phyloP scores from a whole-genome alignment of 2,113 vertebrate species.

The Lamprotornis superbus region DNA sequence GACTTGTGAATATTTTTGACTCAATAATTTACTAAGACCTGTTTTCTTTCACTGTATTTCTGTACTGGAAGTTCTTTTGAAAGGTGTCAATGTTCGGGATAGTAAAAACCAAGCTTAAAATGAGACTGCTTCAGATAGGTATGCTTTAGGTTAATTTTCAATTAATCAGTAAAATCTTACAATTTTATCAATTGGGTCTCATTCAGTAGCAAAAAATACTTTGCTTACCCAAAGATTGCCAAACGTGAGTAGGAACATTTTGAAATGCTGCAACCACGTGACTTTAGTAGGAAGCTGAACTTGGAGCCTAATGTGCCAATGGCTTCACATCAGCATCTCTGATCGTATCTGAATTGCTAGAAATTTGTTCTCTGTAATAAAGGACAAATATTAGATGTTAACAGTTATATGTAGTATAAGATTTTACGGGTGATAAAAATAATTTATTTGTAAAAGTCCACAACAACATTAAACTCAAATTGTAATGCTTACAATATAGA shows the following conservation, averaged over 20 bases:
- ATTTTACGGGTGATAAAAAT: neutral
- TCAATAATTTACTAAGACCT: neutral
- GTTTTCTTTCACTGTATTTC: neutral
- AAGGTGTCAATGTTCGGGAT: neutral
- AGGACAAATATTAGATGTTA: neutral
- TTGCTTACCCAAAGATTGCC: neutral
- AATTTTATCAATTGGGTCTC: neutral
- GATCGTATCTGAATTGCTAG: neutral
- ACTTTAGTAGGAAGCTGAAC: neutral
- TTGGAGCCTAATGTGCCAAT: neutral
- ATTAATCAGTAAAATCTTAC: neutral
- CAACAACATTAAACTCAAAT: neutral
- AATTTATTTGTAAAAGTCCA: neutral
- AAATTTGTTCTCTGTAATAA: neutral
- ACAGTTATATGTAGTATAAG: neutral
- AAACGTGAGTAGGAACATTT: neutral
- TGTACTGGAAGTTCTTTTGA: neutral
- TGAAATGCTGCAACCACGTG: neutral
- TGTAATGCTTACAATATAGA: neutral
- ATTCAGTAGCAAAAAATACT: fast-evolving
- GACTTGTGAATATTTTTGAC: neutral
- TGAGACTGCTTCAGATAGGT: neutral
- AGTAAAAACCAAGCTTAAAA: neutral
- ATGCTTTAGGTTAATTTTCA: neutral
- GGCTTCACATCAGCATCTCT: fast-evolving